Percentiles rank a stretch among this genome's conserved stretches.
Evolutionary conservation across 2,888 invertebrate species (phyloP).

Genomic region (Trachelus iudaicus): DNA sequence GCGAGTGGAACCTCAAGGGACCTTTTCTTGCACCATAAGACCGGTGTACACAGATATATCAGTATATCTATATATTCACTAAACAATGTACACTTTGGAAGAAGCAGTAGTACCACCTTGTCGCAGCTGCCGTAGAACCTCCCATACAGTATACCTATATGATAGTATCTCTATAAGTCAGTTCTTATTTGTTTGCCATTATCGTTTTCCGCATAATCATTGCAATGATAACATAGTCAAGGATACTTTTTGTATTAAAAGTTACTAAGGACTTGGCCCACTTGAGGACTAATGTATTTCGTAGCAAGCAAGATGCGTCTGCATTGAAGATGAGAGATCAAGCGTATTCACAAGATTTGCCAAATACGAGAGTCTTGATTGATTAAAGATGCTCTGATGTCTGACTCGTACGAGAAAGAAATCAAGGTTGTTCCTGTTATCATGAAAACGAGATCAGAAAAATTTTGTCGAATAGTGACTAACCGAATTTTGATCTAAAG

Average conservation of each 20-base stretch:
- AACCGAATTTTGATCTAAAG: neutral
- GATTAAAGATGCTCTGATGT: neutral
- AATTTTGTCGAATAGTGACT: neutral
- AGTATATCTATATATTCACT: neutral
- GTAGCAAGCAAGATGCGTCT: neutral
- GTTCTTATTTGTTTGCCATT: neutral
- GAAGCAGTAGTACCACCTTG: neutral
- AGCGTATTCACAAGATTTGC: neutral
- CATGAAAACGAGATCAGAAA: neutral
- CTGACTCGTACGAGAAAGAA: neutral
- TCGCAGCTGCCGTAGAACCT: neutral
- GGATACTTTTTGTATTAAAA: neutral
- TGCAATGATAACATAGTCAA: neutral
- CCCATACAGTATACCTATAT: neutral
- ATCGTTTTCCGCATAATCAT: neutral
- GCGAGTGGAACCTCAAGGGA: neutral
- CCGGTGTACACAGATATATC: neutral
- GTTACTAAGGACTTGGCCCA: neutral
- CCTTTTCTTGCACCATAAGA: neutral
- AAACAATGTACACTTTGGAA: neutral
- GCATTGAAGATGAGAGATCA: neutral
- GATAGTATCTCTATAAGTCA: neutral
- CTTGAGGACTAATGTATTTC: neutral
- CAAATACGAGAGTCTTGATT: neutral
- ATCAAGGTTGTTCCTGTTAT: neutral